Evolutionary conservation across 2,888 invertebrate genomes (phyloP).

Genomic region (Odontothrips loti): DNA sequence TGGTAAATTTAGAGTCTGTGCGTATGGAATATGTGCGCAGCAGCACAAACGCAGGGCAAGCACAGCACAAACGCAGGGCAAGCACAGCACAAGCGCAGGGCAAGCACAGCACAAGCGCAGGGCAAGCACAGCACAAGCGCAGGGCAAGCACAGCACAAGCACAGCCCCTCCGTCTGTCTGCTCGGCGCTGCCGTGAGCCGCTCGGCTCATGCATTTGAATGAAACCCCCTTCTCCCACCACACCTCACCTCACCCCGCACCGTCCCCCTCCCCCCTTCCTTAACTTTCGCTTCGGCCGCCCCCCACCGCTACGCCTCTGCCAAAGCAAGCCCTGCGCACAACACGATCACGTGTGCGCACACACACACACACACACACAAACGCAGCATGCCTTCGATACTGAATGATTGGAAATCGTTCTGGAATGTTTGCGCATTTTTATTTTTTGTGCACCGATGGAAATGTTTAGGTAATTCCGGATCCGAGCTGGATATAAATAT

Average conservation of each 20-base stretch:
- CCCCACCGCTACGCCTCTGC: not conserved
- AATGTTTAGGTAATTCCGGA: not conserved
- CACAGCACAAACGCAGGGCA: not conserved
- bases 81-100: not conserved
- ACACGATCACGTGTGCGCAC: not conserved
- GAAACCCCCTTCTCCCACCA: not conserved
- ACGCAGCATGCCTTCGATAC: not conserved
- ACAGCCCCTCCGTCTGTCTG: not conserved
- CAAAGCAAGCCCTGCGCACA: not conserved
- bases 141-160: not conserved
- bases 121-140: not conserved
- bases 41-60: not conserved
- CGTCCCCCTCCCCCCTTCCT: not conserved
- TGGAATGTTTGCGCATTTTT: not conserved
- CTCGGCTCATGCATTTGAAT: conserved; percentile 15
- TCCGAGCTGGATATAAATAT: not conserved
- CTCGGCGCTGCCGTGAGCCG: not conserved
- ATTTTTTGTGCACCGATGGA: not conserved
- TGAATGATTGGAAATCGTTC: not conserved
- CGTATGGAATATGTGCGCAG: not conserved
- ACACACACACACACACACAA: not conserved
- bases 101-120: not conserved
- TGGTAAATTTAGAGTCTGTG: not conserved
- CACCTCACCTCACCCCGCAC: not conserved
- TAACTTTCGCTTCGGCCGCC: not conserved